Evolutionary conservation across 2,888 invertebrate genomes (phyloP).

Genomic region (Chymomyza fuscimana): DNA sequence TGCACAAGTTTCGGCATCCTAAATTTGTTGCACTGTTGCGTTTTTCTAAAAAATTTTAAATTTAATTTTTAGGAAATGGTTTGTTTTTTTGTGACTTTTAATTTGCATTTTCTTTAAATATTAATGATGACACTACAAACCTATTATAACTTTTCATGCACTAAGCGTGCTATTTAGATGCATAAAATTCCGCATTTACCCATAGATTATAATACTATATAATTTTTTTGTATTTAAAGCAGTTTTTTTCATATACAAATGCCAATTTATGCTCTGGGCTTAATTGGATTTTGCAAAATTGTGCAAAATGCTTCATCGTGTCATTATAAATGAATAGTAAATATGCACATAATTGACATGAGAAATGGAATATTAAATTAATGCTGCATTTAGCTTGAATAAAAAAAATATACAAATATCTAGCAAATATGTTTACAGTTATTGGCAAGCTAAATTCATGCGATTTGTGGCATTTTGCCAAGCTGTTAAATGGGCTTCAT

Average conservation of each 20-base stretch:
- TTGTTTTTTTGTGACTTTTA: background rate
- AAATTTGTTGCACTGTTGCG: too few relatives aligned
- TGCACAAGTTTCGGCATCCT: too few relatives aligned
- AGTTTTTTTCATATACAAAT: background rate
- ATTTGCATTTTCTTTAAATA: background rate
- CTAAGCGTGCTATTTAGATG: background rate
- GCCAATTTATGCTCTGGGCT: background rate
- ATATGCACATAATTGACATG: background rate
- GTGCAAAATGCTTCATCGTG: background rate
- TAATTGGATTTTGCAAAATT: background rate
- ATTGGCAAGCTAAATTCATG: background rate
- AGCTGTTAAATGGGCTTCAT: conserved; percentile 3
- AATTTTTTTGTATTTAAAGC: background rate
- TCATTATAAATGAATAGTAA: background rate
- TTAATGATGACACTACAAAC: background rate
- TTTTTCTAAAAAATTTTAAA: background rate
- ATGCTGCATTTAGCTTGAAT: background rate
- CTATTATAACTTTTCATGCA: background rate
- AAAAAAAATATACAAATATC: background rate
- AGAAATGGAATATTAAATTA: background rate
- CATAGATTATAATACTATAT: background rate
- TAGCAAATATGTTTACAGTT: background rate
- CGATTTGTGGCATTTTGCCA: background rate
- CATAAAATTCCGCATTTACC: background rate
- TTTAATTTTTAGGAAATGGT: background rate